Conservation (phyloP, 2,113 vertebrate genomes). For the Cynopterus brachyotis region DNA sequence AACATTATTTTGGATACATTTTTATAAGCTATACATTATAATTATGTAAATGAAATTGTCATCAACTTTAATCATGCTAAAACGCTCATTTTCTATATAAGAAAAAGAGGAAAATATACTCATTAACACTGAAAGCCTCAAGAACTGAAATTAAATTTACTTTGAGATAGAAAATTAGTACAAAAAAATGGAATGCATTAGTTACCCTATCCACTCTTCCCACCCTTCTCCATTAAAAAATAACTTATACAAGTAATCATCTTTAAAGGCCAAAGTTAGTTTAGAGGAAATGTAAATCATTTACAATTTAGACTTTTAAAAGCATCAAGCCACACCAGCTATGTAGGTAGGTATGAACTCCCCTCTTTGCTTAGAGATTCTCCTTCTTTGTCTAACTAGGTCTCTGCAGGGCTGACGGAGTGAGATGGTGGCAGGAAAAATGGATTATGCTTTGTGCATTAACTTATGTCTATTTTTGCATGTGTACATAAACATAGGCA, state of each 20-base stretch:
- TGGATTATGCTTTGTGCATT: not conserved
- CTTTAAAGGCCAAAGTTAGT: constrained; percentile 57
- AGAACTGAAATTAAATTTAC: constrained; percentile 80
- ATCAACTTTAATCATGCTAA: constrained; percentile 81
- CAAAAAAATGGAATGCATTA: constrained; percentile 43
- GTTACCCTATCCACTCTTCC: constrained; percentile 29
- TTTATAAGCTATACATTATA: constrained; percentile 78
- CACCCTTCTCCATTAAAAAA: constrained; percentile 41
- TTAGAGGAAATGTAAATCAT: constrained; percentile 38
- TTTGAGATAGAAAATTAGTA: constrained; percentile 72
- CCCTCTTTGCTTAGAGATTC: not conserved
- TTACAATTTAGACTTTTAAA: constrained; percentile 45
- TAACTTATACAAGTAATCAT: constrained; percentile 58
- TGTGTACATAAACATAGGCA: not conserved
- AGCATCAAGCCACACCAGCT: not conserved
- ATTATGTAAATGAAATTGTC: constrained; percentile 81
- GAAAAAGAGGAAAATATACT: constrained; percentile 80
- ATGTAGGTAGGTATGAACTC: not conserved
- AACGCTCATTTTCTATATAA: constrained; percentile 75
- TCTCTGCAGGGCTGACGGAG: not conserved
- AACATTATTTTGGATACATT: constrained; percentile 74
- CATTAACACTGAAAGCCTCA: constrained; percentile 75
- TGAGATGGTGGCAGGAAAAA: not conserved
- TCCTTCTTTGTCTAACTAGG: not conserved
- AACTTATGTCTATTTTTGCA: not conserved